Percentiles rank a stretch among this genome's conserved stretches.
Conservation (phyloP, 2,113 vertebrate species). For the Mirza zaza region DNA sequence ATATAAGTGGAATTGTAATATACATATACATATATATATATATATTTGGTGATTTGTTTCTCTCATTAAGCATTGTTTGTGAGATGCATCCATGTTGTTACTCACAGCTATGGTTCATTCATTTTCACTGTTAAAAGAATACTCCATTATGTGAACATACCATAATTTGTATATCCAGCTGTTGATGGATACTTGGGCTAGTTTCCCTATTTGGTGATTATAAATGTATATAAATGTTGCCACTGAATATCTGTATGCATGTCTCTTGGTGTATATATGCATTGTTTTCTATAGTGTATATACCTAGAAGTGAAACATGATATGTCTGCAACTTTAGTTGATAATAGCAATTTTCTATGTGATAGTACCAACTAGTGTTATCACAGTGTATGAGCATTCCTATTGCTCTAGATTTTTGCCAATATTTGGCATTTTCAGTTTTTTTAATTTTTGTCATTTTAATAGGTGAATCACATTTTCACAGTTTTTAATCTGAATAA, state of each 20-base stretch:
- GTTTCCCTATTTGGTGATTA: neutral
- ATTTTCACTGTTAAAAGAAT: conserved; percentile 2
- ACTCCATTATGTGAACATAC: neutral
- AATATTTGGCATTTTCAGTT: neutral
- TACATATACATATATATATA: no score
- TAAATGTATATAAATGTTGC: neutral
- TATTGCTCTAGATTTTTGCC: neutral
- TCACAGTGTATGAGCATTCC: neutral
- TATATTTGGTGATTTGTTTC: neutral
- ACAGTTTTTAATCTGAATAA: neutral
- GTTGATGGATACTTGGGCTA: neutral
- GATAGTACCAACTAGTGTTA: neutral
- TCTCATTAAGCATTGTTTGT: neutral
- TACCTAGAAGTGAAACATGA: neutral
- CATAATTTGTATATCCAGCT: neutral
- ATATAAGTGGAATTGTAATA: neutral
- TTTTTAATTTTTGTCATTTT: neutral
- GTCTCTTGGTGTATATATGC: neutral
- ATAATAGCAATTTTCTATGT: neutral
- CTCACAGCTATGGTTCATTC: neutral
- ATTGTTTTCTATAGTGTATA: neutral
- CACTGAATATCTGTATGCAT: neutral
- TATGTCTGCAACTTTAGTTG: neutral
- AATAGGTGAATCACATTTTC: neutral
- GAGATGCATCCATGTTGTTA: neutral